A percentile compares a stretch with the other conserved stretches of the same genome.
Conservation (phyloP, 2,797 vertebrate genomes). For the Corythornis leucogaster region DNA sequence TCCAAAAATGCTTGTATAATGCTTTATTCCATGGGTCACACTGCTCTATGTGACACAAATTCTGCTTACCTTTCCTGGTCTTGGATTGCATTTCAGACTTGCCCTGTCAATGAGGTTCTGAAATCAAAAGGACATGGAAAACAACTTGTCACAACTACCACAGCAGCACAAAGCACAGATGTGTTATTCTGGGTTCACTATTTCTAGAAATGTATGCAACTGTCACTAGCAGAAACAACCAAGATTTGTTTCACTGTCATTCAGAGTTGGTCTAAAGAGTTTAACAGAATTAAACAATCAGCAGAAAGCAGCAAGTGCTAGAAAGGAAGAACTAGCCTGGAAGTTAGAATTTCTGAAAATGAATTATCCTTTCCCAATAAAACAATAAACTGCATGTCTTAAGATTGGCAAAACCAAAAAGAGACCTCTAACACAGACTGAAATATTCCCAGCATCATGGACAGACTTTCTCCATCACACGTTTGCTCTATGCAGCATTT, state of each 20-base stretch:
- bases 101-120: conserved; percentile 74
- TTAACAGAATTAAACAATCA: background rate
- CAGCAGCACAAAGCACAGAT: background rate
- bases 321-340: background rate
- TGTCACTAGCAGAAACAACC: background rate
- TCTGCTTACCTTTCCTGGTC: conserved; percentile 84
- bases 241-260: background rate
- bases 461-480: background rate
- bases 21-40: background rate
- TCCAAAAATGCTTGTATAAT: background rate
- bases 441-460: background rate
- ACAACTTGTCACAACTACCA: background rate
- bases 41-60: background rate
- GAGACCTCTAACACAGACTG: background rate
- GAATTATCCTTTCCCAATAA: background rate
- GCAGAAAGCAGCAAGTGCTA: background rate
- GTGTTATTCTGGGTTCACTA: background rate
- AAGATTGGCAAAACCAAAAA: background rate
- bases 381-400: background rate
- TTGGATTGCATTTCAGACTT: conserved; percentile 77
- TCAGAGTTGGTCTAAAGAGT: background rate
- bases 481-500: background rate
- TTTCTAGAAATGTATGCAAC: background rate
- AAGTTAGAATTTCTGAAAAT: background rate
- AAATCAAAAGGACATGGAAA: conserved; percentile 68